Evolutionary conservation across 2,797 vertebrate species (phyloP), one percentile per base, ranked within the genome.

Genomic region (Gallirallus australis): DNA sequence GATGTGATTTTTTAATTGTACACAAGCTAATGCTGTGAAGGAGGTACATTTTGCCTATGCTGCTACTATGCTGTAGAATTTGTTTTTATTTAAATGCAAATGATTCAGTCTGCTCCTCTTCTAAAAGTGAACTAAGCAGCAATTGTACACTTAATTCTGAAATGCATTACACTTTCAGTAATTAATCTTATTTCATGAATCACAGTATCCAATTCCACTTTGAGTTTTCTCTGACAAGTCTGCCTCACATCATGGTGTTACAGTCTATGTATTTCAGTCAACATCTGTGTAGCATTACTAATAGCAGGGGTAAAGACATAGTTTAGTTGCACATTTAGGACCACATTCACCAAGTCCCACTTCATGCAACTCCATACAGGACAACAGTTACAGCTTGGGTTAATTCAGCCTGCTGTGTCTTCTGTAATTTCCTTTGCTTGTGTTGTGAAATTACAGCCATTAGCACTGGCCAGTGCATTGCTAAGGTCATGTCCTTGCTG

Each of bases 341-440:
- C 2, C 8, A 18, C 5, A 27, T 60, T 88, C 31, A 83, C 35
- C 24, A 72, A 40, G 20, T 57, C 30, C 31, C 17, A 30, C 25
- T 23, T 57, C 8, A 10, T 23, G 42, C 37, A 75, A 65, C 37
- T 91, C 56, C 61, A 18, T 30, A 53, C 53, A 88, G 82, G 50
- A 42, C 42, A 92, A 65, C 63, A 88, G 82, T 69, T 80, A 90
- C 12, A 82, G n/a, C 23, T 35, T 77, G 33, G 25, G 85, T 86
- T 91, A 82, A 82, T 78, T 89, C 73, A 90, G 39, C 23, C 50
- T 69, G 42, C 7, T 15, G 28, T 37, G 30, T 40, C 52, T 93
- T 77, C 85, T 82, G 59, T 61, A 95, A 83, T 91, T 89, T 94
- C 59, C 48, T 87, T 79, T 89, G 93, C 81, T 10, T 86, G 37